Evolutionary conservation across 1,140 invertebrate genomes (phyloP), one percentile per base, ranked within the genome.

Genomic region (Eumeta japonica): DNA sequence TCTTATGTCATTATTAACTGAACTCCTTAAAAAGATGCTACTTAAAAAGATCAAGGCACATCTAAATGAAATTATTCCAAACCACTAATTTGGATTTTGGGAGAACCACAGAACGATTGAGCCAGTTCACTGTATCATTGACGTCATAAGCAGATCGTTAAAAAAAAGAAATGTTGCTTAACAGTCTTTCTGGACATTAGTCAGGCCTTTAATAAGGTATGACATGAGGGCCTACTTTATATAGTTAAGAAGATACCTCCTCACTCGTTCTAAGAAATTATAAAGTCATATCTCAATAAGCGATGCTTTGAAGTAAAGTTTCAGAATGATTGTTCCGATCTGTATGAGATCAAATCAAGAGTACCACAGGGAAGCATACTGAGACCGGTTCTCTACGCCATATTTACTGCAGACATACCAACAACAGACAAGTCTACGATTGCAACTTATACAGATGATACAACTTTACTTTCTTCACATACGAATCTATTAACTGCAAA

Each of bases 21-120:
- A 71, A 47, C 3, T 60, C 4, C 52, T 61, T 34, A 54, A 66
- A 49, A 52, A n/a, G n/a, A n/a, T n/a, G n/a, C n/a, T n/a, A n/a
- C n/a, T n/a, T n/a, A n/a, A n/a, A n/a, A n/a, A n/a, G 35, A 35
- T 63, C 7, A 54, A 54, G 37, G 12, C 14, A 13, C 30, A 46
- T 10, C 37, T 50, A 10, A 27, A n/a, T n/a, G 24, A 30, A 30
- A 68, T n/a, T n/a, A n/a, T n/a, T n/a, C n/a, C n/a, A n/a, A n/a
- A n/a, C n/a, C n/a, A n/a, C n/a, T n/a, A n/a, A 40, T 64, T 63
- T 46, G 62, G 59, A 2, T 64, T 68, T 28, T 15, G 57, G 16
- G 24, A 48, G 36, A 32, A 46, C 2, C 50, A 62, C 10, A 50
- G 42, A 36, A 56, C 54, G 3, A 46, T 50, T 10, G 41, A 64